Evolutionary conservation across 2,797 vertebrate species (phyloP).

Genomic region (Rhadinocentrus ornatus): DNA sequence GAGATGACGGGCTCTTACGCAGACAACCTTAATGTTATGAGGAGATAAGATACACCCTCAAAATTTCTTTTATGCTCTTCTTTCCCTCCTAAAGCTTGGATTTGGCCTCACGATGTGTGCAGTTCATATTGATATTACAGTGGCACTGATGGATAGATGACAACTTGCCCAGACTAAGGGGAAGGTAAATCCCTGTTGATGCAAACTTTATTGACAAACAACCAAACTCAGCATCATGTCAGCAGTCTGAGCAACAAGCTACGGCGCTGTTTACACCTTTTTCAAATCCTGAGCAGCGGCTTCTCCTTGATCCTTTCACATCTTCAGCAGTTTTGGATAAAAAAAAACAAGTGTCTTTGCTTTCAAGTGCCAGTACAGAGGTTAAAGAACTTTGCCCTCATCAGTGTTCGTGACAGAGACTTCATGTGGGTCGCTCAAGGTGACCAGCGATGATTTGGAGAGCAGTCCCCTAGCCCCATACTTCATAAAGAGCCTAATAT

Average conservation of each 20-base stretch:
- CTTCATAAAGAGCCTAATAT: conserved; percentile 89
- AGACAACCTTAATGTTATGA: conserved; percentile 82
- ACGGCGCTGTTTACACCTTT: conserved; percentile 44
- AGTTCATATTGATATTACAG: conserved; percentile 62
- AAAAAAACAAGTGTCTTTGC: conserved; percentile 60
- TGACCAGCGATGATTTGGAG: conserved; percentile 77
- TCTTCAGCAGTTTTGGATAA: conserved; percentile 45
- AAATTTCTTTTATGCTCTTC: conserved; percentile 76
- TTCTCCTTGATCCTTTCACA: conserved; percentile 44
- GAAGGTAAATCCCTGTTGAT: conserved; percentile 68
- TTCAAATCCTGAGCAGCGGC: conserved; percentile 34
- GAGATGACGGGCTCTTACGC: conserved; percentile 80
- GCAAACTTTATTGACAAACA: conserved; percentile 73
- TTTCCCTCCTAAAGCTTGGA: conserved; percentile 69
- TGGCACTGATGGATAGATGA: conserved; percentile 58
- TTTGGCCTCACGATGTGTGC: conserved; percentile 67
- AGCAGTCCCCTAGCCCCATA: conserved; percentile 79
- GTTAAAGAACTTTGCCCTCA: conserved; percentile 81
- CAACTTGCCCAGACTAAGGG: conserved; percentile 54
- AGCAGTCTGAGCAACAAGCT: conserved; percentile 61
- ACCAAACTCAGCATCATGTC: conserved; percentile 50
- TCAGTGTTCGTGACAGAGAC: conserved; percentile 75
- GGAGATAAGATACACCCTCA: conserved; percentile 73
- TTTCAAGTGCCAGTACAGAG: conserved; percentile 59
- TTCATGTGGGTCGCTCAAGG: conserved; percentile 72